Percentiles rank a stretch among this genome's conserved stretches.
Conservation (phyloP, 2,113 vertebrate species). For the Silurus glanis region DNA sequence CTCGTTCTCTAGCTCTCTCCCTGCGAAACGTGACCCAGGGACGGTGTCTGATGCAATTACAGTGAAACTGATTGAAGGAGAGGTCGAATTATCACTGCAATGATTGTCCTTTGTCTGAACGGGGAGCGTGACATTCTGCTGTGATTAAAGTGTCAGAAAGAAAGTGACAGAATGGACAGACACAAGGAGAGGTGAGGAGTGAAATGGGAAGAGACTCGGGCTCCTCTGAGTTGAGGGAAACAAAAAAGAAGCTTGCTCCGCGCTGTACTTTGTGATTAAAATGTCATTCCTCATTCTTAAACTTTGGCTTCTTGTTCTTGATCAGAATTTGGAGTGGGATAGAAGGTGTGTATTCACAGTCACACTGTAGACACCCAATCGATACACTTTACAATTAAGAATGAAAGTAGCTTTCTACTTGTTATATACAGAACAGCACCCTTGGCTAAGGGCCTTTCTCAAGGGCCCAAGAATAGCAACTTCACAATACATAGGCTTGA, state of each 20-base stretch:
- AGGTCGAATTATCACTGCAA: constrained; percentile 78
- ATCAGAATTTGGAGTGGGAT: not conserved
- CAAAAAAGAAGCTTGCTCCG: not conserved
- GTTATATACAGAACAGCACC: no score
- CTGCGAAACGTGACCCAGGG: constrained; percentile 74
- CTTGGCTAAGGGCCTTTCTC: no score
- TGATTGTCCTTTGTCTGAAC: constrained; percentile 81
- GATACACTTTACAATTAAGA: not conserved
- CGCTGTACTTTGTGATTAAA: constrained; percentile 44
- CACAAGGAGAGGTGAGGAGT: constrained; percentile 16
- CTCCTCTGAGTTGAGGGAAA: not conserved
- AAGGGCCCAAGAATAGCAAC: no score
- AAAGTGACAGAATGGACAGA: constrained; percentile 41
- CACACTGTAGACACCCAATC: not conserved
- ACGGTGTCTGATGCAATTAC: constrained; percentile 80
- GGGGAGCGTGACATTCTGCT: constrained; percentile 69
- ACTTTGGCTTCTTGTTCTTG: not conserved
- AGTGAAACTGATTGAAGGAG: constrained; percentile 78
- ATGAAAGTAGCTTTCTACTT: no score
- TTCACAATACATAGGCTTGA: no score
- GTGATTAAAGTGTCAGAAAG: constrained; percentile 74
- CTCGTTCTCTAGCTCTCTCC: constrained; percentile 4
- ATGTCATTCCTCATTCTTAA: constrained; percentile 32
- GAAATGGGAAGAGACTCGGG: not conserved
- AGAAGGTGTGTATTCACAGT: not conserved